These are phyloP conservation scores for Miichthys miiuy DNA, from an alignment of 2,797 vertebrate species.

Conservation along the genomic window DNA sequence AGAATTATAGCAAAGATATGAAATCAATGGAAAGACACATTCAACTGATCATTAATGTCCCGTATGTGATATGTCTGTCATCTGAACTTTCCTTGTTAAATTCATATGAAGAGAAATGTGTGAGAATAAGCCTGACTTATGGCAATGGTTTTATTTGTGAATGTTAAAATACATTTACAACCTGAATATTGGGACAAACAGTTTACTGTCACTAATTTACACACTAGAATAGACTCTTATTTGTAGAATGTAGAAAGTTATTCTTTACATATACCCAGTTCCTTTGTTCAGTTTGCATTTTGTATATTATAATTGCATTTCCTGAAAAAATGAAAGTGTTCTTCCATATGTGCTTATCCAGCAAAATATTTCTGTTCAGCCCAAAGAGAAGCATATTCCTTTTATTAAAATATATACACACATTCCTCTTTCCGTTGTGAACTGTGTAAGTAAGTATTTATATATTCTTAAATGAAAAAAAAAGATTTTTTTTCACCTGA, in stretches of 20 bases:
- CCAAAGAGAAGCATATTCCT: slow-evolving; percentile 79
- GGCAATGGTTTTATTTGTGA: slow-evolving; percentile 72
- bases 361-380: slow-evolving; percentile 84
- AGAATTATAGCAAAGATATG: slow-evolving; percentile 84
- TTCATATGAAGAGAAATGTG: slow-evolving; percentile 60
- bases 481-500: slow-evolving; percentile 75
- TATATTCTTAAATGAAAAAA: slow-evolving; percentile 76
- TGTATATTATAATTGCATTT: slow-evolving; percentile 81
- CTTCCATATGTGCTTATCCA: slow-evolving; percentile 85
- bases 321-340: slow-evolving; percentile 81
- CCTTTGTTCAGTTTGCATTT: slow-evolving; percentile 80
- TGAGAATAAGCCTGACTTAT: slow-evolving; percentile 69
- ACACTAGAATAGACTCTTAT: slow-evolving; percentile 84
- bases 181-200: slow-evolving; percentile 86
- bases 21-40: slow-evolving; percentile 86
- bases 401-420: slow-evolving; percentile 88
- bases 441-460: slow-evolving; percentile 77
- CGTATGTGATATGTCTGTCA: slow-evolving; percentile 83
- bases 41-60: slow-evolving; percentile 84
- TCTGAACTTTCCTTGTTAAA: slow-evolving; percentile 31
- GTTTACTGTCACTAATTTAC: slow-evolving; percentile 84
- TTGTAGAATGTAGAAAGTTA: slow-evolving; percentile 85
- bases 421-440: slow-evolving; percentile 81
- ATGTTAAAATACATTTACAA: slow-evolving; percentile 85
- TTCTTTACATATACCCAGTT: slow-evolving; percentile 81